Conservation (phyloP, 2,797 vertebrate species). For the Limnodromus scolopaceus region DNA sequence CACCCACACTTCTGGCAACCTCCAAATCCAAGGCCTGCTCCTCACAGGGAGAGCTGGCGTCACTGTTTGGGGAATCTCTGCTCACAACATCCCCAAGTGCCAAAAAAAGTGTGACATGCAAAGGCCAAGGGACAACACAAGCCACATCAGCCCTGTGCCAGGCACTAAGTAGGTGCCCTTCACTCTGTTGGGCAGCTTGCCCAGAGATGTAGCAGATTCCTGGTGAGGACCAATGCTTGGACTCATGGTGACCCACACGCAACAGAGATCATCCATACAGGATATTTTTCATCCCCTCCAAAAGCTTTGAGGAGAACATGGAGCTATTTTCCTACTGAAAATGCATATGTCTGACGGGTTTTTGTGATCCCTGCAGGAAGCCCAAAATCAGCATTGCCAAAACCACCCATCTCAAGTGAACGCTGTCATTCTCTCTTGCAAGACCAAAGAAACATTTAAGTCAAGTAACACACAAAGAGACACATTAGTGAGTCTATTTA, state of each 20-base stretch:
- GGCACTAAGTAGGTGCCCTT: not conserved
- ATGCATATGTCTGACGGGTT: not conserved
- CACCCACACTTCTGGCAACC: slow-evolving; percentile 25
- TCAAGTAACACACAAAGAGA: not conserved
- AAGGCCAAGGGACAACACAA: not conserved
- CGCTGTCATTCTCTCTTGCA: not conserved
- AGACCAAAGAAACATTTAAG: not conserved
- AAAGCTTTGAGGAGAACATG: rapidly evolving
- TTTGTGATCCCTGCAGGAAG: not conserved
- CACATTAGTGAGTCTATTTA: not conserved
- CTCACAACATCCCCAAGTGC: not conserved
- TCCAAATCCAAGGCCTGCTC: not conserved
- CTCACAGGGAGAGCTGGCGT: not conserved
- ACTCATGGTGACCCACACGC: not conserved
- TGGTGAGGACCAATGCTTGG: not conserved
- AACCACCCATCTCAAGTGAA: not conserved
- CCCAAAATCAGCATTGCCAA: not conserved
- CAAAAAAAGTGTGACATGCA: not conserved
- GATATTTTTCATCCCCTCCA: not conserved
- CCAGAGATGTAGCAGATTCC: not conserved
- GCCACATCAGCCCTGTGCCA: not conserved
- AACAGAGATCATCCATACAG: not conserved
- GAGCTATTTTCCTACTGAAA: not conserved
- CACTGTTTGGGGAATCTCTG: rapidly evolving
- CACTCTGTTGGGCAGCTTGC: not conserved